phyloP scores from a whole-genome alignment of 2,797 vertebrate species.

The Gephyroberyx darwinii region DNA sequence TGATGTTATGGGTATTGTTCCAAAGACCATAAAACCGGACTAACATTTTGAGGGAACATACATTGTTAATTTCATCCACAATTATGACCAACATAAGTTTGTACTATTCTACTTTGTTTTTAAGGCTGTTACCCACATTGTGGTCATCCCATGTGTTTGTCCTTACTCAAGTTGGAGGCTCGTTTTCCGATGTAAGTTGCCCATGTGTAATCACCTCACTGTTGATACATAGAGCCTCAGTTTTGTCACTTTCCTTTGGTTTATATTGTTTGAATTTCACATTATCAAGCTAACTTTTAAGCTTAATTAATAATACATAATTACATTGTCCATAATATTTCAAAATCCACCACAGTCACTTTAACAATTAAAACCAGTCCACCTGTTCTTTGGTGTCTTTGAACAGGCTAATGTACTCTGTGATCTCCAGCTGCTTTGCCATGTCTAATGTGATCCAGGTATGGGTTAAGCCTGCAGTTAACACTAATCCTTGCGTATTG shows the following conservation, averaged over 20 bases:
- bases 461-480: conserved; percentile 62
- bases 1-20: conserved; percentile 1
- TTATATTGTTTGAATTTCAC: neutral
- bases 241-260: neutral
- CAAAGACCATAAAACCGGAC: neutral
- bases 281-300: neutral
- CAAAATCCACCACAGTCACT: conserved; percentile 1
- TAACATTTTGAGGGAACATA: neutral
- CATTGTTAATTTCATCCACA: neutral
- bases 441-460: conserved; percentile 73
- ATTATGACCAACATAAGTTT: neutral
- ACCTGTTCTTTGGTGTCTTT: conserved; percentile 47
- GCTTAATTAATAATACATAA: neutral
- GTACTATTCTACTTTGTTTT: neutral
- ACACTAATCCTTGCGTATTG: conserved; percentile 64
- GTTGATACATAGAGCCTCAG: neutral
- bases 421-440: conserved; percentile 54
- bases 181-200: conserved; percentile 33
- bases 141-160: no score
- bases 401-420: conserved; percentile 40
- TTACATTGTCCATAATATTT: neutral
- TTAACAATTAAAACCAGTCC: conserved; percentile 26
- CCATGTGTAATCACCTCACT: neutral
- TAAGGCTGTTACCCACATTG: neutral
- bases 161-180: no score